These are phyloP conservation scores for Eustalomyia histrio DNA, from an alignment of 2,888 invertebrate species.

Conservation along the genomic window DNA sequence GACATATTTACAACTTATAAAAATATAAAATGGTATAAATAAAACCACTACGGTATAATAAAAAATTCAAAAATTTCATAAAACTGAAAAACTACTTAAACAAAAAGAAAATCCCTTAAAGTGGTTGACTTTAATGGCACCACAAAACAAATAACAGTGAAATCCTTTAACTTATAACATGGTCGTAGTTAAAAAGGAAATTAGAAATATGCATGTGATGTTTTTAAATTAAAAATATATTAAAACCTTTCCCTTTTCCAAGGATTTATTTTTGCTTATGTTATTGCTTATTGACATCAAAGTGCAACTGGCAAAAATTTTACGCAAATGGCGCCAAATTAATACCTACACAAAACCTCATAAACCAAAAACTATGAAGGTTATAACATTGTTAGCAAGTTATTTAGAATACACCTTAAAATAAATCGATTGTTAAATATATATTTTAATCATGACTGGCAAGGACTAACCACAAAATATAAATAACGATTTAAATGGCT, in stretches of 20 bases:
- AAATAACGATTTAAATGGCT: too few relatives aligned
- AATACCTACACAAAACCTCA: neutral
- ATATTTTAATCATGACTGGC: slow-evolving; percentile 23
- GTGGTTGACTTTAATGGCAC: slow-evolving; percentile 15
- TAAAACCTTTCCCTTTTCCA: neutral
- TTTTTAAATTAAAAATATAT: neutral
- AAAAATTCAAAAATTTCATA: slow-evolving; percentile 19
- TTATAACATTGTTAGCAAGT: neutral
- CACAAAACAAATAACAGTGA: slow-evolving; percentile 15
- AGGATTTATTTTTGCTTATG: neutral
- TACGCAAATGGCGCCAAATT: slow-evolving; percentile 9
- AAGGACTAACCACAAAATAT: too few relatives aligned
- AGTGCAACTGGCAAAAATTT: slow-evolving; percentile 4
- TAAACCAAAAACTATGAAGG: slow-evolving; percentile 20
- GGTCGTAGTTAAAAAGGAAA: neutral
- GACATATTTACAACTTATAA: slow-evolving; percentile 32
- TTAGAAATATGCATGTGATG: slow-evolving; percentile 21
- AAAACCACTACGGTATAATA: slow-evolving; percentile 1
- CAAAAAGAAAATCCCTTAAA: slow-evolving; percentile 21
- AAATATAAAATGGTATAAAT: slow-evolving; percentile 3
- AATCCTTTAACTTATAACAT: slow-evolving; percentile 32
- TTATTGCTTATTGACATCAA: slow-evolving; percentile 12
- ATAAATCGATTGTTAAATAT: slow-evolving; percentile 17
- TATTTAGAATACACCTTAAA: neutral
- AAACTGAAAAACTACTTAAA: slow-evolving; percentile 2